Evolutionary conservation across 1,140 invertebrate species (phyloP).

Genomic region (Scaptomyza hsui): DNA sequence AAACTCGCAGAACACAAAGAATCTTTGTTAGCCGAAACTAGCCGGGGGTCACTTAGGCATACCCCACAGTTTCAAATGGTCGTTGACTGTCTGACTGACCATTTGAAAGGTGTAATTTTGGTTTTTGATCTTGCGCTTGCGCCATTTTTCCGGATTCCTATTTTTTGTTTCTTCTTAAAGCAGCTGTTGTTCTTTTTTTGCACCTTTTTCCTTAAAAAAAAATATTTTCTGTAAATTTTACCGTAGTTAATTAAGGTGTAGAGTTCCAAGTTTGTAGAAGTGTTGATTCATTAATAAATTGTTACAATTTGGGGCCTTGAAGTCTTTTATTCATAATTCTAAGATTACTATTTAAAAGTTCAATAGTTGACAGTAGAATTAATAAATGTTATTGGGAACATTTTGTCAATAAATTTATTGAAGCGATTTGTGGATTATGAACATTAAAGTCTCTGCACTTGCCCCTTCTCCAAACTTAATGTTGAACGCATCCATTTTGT

Average conservation of each 20-base stretch:
- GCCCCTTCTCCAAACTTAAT: background rate
- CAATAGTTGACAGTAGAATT: too few species aligned
- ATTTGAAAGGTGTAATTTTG: conserved; percentile 78
- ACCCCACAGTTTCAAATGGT: conserved; percentile 55
- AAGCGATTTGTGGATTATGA: background rate
- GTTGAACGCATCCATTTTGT: conserved; percentile 36
- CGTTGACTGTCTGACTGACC: conserved; percentile 51
- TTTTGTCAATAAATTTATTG: background rate
- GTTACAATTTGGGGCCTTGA: too few species aligned
- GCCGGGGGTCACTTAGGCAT: conserved; percentile 58
- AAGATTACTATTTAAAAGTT: too few species aligned
- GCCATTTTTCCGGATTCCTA: conserved; percentile 23
- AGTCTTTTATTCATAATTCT: too few species aligned
- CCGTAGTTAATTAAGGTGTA: too few species aligned
- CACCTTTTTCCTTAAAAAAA: conserved; percentile 44
- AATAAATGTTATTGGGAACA: too few species aligned
- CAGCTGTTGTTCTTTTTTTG: conserved; percentile 59
- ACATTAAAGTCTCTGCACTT: background rate
- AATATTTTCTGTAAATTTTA: conserved; percentile 13
- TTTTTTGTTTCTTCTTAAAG: conserved; percentile 4
- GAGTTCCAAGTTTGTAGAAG: background rate
- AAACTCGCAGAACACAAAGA: conserved; percentile 12
- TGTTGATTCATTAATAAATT: too few species aligned
- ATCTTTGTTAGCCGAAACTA: conserved; percentile 55
- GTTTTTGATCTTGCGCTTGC: conserved; percentile 45